phyloP scores from a whole-genome alignment of 2,888 invertebrate genomes.

The Escarpia spicata region DNA sequence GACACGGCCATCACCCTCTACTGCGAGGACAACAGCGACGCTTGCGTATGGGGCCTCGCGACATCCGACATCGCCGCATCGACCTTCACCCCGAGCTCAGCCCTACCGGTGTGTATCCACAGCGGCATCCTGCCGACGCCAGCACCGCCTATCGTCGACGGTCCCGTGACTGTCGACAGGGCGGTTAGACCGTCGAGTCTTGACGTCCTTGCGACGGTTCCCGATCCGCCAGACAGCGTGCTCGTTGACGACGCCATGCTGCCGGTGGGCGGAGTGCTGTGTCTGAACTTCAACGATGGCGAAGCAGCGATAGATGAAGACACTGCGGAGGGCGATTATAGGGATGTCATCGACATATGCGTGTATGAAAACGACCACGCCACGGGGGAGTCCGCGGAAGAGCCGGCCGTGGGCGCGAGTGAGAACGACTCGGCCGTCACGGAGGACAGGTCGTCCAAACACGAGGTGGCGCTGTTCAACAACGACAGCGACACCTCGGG shows the following conservation, averaged over 20 bases:
- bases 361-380: not conserved
- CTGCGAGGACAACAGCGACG: not conserved
- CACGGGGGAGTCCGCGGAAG: not conserved
- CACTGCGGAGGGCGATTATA: not conserved
- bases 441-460: not conserved
- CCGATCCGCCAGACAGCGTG: not conserved
- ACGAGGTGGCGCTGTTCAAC: not conserved
- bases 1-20: not conserved
- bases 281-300: not conserved
- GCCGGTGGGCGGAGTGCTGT: not conserved
- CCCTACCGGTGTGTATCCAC: not conserved
- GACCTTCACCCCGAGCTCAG: not conserved
- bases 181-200: not conserved
- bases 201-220: not conserved
- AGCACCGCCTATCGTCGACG: not conserved
- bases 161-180: not conserved
- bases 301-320: not conserved
- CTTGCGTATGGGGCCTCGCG: not conserved
- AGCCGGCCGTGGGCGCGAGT: not conserved
- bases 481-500: slow-evolving; percentile 13
- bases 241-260: not conserved
- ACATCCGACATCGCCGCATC: not conserved
- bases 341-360: not conserved
- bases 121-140: slow-evolving; percentile 8
- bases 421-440: not conserved